Evolutionary conservation across 1,140 invertebrate genomes (phyloP).

Genomic region (Prorops nasuta): DNA sequence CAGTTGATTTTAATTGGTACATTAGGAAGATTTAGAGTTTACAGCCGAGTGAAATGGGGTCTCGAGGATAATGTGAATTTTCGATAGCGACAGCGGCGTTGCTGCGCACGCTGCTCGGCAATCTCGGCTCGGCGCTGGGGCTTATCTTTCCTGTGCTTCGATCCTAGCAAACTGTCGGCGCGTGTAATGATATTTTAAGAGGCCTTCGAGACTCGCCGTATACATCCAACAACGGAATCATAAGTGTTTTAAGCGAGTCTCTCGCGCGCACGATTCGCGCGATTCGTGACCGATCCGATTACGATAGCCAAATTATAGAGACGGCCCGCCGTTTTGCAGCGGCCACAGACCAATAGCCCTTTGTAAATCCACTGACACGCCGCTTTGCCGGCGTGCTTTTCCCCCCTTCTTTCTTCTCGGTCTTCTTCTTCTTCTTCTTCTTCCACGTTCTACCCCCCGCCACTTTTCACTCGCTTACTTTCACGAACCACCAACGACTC

Average conservation of each 20-base stretch:
- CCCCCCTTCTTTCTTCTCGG: too few species aligned
- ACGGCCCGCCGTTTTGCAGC: too few species aligned
- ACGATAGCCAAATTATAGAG: constrained; percentile 17
- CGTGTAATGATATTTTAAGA: constrained; percentile 22
- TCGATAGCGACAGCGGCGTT: too few species aligned
- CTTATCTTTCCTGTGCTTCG: constrained; percentile 20
- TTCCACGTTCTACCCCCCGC: too few species aligned
- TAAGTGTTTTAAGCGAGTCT: constrained; percentile 14
- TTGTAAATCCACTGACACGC: not conserved
- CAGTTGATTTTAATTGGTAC: too few species aligned
- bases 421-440: too few species aligned
- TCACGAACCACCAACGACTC: too few species aligned
- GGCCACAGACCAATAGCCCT: not conserved
- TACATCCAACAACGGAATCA: constrained; percentile 17
- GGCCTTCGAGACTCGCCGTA: constrained; percentile 7
- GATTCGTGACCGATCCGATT: constrained; percentile 21
- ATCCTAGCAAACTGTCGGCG: constrained; percentile 15
- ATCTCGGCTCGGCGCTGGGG: constrained; percentile 7
- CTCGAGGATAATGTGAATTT: constrained; percentile 24
- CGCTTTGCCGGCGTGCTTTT: not conserved
- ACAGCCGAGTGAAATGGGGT: constrained; percentile 29
- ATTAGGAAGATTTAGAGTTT: too few species aligned
- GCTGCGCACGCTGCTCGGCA: too few species aligned
- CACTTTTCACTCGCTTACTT: too few species aligned
- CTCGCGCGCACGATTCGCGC: constrained; percentile 6